phyloP scores from a whole-genome alignment of 2,888 invertebrate species.

The Acutogordius australiensis region DNA sequence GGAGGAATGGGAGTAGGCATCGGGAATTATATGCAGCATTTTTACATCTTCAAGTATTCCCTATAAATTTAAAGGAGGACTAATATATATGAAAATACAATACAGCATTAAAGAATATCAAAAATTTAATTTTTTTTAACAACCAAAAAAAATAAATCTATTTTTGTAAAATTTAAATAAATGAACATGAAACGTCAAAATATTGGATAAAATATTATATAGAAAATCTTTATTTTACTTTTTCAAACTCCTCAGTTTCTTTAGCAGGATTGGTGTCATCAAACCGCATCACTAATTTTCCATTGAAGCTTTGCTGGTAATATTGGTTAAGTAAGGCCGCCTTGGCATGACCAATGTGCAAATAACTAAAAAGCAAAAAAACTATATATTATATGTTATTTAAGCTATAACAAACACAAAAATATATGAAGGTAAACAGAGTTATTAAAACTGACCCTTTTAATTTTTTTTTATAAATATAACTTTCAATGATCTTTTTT shows the following conservation, averaged over 20 bases:
- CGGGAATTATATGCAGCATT: slow-evolving; percentile 63
- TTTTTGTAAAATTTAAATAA: slow-evolving; percentile 10
- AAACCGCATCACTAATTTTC: slow-evolving; percentile 82
- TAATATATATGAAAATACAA: neutral
- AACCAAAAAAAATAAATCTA: slow-evolving; percentile 6
- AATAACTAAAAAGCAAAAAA: slow-evolving; percentile 37
- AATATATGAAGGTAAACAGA: too few relatives aligned
- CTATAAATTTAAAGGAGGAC: slow-evolving; percentile 20
- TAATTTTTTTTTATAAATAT: too few relatives aligned
- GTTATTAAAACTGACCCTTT: too few relatives aligned
- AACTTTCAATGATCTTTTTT: too few relatives aligned
- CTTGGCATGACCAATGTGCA: slow-evolving; percentile 95
- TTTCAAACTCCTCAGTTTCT: slow-evolving; percentile 79
- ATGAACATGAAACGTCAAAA: neutral
- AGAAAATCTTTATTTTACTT: slow-evolving; percentile 33
- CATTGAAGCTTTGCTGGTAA: slow-evolving; percentile 66
- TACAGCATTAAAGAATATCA: slow-evolving; percentile 8
- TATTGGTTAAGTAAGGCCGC: slow-evolving; percentile 90
- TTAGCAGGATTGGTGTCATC: slow-evolving; percentile 99
- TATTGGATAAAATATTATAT: neutral
- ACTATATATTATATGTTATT: too few relatives aligned
- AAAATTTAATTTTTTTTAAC: too few relatives aligned
- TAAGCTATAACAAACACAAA: too few relatives aligned
- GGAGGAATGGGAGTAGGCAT: slow-evolving; percentile 70
- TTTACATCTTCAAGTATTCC: slow-evolving; percentile 65